Evolutionary conservation across 1,140 invertebrate species (phyloP), one percentile per base, ranked within the genome.

Genomic region (Diprion similis): DNA sequence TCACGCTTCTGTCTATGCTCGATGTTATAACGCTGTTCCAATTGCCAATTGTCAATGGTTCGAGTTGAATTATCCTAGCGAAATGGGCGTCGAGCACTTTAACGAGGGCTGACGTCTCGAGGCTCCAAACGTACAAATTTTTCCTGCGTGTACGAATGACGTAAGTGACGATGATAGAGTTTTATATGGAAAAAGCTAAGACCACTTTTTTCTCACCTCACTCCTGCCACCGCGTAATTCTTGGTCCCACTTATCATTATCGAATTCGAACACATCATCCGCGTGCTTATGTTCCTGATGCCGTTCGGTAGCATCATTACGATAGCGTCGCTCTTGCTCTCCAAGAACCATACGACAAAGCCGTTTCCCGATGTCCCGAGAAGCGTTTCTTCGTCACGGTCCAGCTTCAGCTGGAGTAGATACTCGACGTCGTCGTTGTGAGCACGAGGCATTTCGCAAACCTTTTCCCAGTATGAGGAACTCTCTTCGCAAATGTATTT

Each of bases 71-170:
- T 10, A 99, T 99, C 73, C 98, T 90, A 0, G 96, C 97, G 82
- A 99, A 99, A 87, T 99, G 98, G 0, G 98, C 98, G 82, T 99
- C 98, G 13, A 99, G 85, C 8, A 96, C 91, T 89, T 99, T 98
- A 1, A 98, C 91, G 71, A 99, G 89, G 74, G 96, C 92, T 0
- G 90, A 90, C 4, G 91, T 92, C 76, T 91, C 89, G 13, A 98
- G 89, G 81, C 93, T 94, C 97, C 97, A 99, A 0, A 99, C 95
- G 83, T 99, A 99, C 0, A 99, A 88, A 88, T 95, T 98, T 87
- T 99, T 98, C 76, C 98, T 95, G 82, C 6, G 87, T 87, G 75
- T 65, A 8, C 70, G 51, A 19, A 75, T 19, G 45, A 59, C 37
- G 66, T 64, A 1, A 75, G 47, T 47, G 13, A 76, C 17, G 67